These are phyloP conservation scores for Gerosis bhagava DNA, from an alignment of 2,888 invertebrate genomes.

Conservation along the genomic window DNA sequence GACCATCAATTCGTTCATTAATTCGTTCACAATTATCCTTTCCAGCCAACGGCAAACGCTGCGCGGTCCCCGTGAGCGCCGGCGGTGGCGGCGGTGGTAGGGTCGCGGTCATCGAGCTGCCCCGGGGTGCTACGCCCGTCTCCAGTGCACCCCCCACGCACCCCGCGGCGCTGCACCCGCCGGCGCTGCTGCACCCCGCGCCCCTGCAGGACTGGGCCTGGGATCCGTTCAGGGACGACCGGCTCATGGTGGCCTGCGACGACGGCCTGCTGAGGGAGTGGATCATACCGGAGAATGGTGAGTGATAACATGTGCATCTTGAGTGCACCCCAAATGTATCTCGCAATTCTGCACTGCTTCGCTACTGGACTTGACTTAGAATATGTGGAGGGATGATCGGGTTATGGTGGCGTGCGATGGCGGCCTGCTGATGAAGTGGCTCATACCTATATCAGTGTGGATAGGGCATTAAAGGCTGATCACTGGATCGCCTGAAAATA, in stretches of 20 bases:
- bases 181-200: conserved; percentile 94
- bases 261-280: conserved; percentile 92
- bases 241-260: conserved; percentile 94
- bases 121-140: conserved; percentile 51
- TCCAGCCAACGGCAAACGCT: conserved; percentile 91
- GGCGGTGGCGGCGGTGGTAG: conserved; percentile 84
- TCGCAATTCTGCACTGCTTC: too few relatives aligned
- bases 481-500: too few relatives aligned
- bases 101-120: conserved; percentile 89
- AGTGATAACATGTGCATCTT: conserved; percentile 21
- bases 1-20: too few relatives aligned
- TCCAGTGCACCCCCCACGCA: conserved; percentile 81
- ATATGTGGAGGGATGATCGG: too few relatives aligned
- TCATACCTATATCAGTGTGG: not conserved
- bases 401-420: not conserved
- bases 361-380: too few relatives aligned
- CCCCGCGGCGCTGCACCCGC: conserved; percentile 90
- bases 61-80: conserved; percentile 95
- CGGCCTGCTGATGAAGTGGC: not conserved
- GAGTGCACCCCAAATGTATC: too few relatives aligned
- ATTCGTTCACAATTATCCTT: too few relatives aligned
- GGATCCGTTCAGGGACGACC: conserved; percentile 94
- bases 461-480: too few relatives aligned
- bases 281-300: conserved; percentile 88
- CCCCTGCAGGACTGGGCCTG: conserved; percentile 96